Conservation (phyloP, 2,113 vertebrate species). For the Regulus satrapa region DNA sequence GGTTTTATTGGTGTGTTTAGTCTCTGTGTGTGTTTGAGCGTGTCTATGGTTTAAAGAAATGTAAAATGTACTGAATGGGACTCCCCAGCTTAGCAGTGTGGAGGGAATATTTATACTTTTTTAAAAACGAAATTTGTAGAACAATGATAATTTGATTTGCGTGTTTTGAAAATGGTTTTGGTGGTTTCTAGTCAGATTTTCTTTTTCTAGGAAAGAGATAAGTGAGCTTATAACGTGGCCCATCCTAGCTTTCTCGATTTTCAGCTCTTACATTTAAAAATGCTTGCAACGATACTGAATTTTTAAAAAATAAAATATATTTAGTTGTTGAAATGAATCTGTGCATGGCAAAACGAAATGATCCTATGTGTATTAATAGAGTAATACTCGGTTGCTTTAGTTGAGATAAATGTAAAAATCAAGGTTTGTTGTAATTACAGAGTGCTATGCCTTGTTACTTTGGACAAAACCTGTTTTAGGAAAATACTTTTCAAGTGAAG, state of each 20-base stretch:
- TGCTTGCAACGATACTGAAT: not conserved
- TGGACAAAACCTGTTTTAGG: not conserved
- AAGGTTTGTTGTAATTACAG: not conserved
- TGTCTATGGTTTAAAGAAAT: not conserved
- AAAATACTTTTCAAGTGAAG: not conserved
- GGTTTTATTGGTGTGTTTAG: not conserved
- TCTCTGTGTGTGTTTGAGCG: not conserved
- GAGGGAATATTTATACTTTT: not conserved
- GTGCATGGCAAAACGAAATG: not conserved
- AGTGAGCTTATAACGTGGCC: not conserved
- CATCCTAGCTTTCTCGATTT: not conserved
- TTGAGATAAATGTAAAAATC: not conserved
- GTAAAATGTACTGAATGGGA: not conserved
- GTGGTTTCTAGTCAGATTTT: not conserved
- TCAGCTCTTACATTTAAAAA: not conserved
- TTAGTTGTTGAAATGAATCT: not conserved
- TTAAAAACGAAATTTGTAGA: not conserved
- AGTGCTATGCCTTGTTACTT: not conserved
- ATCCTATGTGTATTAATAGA: rapidly evolving
- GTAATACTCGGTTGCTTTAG: rapidly evolving
- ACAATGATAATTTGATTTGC: not conserved
- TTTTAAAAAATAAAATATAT: rapidly evolving
- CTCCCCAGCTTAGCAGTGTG: not conserved
- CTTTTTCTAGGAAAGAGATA: not conserved
- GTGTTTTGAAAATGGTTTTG: not conserved